Percentiles rank a stretch among this genome's conserved stretches.
phyloP scores from a whole-genome alignment of 1,140 invertebrate genomes.

The Drosophila leontia region DNA sequence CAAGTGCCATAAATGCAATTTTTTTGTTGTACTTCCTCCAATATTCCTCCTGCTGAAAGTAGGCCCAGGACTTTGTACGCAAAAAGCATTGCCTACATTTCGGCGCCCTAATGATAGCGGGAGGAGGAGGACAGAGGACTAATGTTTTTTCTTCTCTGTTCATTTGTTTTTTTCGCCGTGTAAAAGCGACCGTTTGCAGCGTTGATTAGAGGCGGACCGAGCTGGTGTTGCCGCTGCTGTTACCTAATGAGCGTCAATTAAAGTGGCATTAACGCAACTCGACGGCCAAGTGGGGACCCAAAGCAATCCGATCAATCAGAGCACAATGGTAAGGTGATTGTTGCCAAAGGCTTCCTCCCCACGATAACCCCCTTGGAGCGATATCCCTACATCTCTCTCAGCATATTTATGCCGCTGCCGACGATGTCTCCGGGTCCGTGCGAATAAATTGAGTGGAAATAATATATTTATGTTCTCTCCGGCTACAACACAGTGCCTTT shows the following conservation, averaged over 20 bases:
- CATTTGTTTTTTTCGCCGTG: not conserved
- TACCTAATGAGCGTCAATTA: constrained; percentile 71
- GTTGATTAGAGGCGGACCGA: constrained; percentile 16
- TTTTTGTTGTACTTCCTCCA: too few relatives aligned
- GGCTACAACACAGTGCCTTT: constrained; percentile 26
- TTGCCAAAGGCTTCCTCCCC: constrained; percentile 14
- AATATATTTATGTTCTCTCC: constrained; percentile 57
- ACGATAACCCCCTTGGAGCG: not conserved
- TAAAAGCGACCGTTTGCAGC: not conserved
- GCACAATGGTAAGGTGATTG: constrained; percentile 42
- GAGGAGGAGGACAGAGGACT: too few relatives aligned
- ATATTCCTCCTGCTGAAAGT: not conserved
- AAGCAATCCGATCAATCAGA: constrained; percentile 66
- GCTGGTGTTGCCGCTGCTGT: constrained; percentile 14
- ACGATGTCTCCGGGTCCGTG: constrained; percentile 33
- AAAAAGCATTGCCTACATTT: constrained; percentile 7
- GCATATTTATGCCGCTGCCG: constrained; percentile 23
- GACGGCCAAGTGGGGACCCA: constrained; percentile 39
- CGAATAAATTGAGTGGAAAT: constrained; percentile 76
- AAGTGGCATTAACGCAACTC: constrained; percentile 65
- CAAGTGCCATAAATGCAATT: not conserved
- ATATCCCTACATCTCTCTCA: not conserved
- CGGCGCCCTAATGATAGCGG: not conserved
- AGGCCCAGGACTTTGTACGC: not conserved
- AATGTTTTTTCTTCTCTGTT: not conserved